A percentile compares a stretch with the other conserved stretches of the same genome.
These are phyloP conservation scores for Octodonta nipae DNA, from an alignment of 2,888 invertebrate species.

Conservation along the genomic window DNA sequence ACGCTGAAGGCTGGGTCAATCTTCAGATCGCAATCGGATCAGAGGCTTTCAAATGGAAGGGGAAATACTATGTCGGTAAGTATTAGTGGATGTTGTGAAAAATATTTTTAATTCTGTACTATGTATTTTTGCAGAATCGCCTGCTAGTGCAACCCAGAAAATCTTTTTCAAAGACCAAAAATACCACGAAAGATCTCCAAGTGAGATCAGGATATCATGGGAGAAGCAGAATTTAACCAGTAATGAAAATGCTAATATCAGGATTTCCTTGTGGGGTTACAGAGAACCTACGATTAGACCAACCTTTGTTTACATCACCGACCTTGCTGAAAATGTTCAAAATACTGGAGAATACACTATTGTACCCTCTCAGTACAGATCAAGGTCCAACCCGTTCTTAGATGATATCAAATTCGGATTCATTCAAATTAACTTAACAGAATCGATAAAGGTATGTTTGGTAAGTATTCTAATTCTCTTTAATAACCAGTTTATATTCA, in stretches of 20 bases:
- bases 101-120: too few relatives aligned
- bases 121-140: slow-evolving; percentile 55
- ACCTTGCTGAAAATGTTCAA: slow-evolving; percentile 44
- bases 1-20: slow-evolving; percentile 77
- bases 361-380: slow-evolving; percentile 56
- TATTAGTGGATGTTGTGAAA: slow-evolving; percentile 9
- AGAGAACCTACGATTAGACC: slow-evolving; percentile 71
- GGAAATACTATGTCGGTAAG: slow-evolving; percentile 81
- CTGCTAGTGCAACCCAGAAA: slow-evolving; percentile 71
- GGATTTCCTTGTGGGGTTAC: slow-evolving; percentile 81
- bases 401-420: slow-evolving; percentile 75
- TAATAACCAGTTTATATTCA: neutral
- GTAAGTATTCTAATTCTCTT: neutral
- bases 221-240: slow-evolving; percentile 72
- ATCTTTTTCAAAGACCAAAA: slow-evolving; percentile 66
- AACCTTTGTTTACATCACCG: slow-evolving; percentile 66
- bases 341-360: slow-evolving; percentile 55
- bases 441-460: slow-evolving; percentile 38
- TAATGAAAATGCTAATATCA: slow-evolving; percentile 60
- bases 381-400: slow-evolving; percentile 53
- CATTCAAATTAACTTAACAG: slow-evolving; percentile 73
- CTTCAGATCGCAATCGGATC: slow-evolving; percentile 76
- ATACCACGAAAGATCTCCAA: slow-evolving; percentile 59
- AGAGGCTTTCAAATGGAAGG: slow-evolving; percentile 76
- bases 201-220: slow-evolving; percentile 70